Evolutionary conservation across 2,113 vertebrate species (phyloP).

Genomic region (Puffinus mauretanicus): DNA sequence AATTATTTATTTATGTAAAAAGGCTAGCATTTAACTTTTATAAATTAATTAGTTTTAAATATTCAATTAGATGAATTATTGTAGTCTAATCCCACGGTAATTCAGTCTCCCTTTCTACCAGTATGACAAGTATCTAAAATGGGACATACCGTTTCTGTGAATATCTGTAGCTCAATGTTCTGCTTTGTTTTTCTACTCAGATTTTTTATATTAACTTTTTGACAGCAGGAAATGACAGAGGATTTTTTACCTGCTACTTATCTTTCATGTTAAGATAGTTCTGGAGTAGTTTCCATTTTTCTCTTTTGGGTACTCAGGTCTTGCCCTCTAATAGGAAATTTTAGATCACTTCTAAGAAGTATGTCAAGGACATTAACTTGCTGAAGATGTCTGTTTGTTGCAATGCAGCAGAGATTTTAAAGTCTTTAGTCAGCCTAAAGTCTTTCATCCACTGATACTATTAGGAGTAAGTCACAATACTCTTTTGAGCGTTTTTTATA

Average conservation of each 20-base stretch:
- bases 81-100: background rate
- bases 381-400: constrained; percentile 1
- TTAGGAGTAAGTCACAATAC: background rate
- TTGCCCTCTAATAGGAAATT: background rate
- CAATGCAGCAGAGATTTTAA: background rate
- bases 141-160: background rate
- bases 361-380: constrained; percentile 41
- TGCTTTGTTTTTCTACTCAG: background rate
- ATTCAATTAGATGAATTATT: background rate
- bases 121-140: background rate
- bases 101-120: background rate
- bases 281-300: background rate
- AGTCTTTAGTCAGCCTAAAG: background rate
- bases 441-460: background rate
- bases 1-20: constrained; percentile 21
- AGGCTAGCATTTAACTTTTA: background rate
- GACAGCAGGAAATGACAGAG: background rate
- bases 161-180: background rate
- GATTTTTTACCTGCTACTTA: background rate
- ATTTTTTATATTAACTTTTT: background rate
- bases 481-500: background rate
- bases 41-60: constrained; percentile 14
- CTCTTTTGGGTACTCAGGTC: background rate
- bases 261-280: background rate
- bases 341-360: background rate